A percentile compares a stretch with the other conserved stretches of the same genome.
phyloP scores from a whole-genome alignment of 2,797 vertebrate species.

The Alauda arvensis region DNA sequence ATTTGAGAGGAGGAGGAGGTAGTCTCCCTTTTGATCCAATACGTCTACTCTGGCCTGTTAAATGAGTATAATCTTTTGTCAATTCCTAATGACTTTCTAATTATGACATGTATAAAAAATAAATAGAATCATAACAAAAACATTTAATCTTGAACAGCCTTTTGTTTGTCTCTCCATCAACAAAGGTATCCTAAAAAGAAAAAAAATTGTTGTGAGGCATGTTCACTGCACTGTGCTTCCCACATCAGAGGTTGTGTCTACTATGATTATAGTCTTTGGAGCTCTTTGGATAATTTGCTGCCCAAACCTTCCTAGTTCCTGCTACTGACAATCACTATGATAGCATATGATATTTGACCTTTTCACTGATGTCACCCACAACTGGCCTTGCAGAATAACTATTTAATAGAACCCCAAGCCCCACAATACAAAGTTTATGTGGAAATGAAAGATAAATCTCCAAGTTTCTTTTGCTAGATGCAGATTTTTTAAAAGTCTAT shows the following conservation, averaged over 20 bases:
- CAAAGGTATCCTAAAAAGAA: neutral
- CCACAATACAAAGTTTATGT: neutral
- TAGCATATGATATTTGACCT: neutral
- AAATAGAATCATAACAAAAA: neutral
- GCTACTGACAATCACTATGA: neutral
- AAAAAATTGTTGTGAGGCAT: neutral
- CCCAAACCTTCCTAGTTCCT: neutral
- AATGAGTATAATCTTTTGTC: neutral
- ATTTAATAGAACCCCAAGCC: neutral
- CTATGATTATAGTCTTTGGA: neutral
- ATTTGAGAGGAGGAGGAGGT: neutral
- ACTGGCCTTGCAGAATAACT: neutral
- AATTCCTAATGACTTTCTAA: neutral
- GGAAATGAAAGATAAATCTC: neutral
- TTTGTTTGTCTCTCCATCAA: neutral
- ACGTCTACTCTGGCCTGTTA: neutral
- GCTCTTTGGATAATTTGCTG: neutral
- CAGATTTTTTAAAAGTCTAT: neutral
- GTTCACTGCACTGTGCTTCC: neutral
- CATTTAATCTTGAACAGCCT: neutral
- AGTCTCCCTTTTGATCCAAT: neutral
- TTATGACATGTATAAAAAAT: neutral
- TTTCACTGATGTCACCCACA: neutral
- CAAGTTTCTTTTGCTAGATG: neutral
- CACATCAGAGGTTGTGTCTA: neutral